A percentile compares a stretch with the other conserved stretches of the same genome.
Evolutionary conservation across 2,888 invertebrate genomes (phyloP).

Genomic region (Meganola albula): DNA sequence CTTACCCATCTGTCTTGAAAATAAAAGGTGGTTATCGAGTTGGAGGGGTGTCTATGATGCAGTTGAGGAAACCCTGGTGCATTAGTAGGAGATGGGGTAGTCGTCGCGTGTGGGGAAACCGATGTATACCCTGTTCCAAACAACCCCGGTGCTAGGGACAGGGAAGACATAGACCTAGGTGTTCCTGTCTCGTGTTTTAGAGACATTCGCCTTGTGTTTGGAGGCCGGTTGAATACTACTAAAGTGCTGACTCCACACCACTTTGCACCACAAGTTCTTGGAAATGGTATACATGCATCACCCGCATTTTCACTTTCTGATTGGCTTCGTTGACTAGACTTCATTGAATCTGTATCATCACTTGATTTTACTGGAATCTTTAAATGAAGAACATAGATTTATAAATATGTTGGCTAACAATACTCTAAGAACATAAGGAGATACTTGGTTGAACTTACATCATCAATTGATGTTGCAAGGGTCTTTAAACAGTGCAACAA

Average conservation of each 20-base stretch:
- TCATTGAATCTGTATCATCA: constrained; percentile 70
- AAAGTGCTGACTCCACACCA: constrained; percentile 93
- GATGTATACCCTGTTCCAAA: constrained; percentile 58
- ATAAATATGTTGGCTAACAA: too few species aligned
- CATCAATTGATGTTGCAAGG: constrained; percentile 67
- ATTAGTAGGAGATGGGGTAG: constrained; percentile 72
- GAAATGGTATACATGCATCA: constrained; percentile 94
- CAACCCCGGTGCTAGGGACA: constrained; percentile 56
- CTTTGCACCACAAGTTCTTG: constrained; percentile 94
- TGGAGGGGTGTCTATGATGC: constrained; percentile 70
- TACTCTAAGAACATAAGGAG: too few species aligned
- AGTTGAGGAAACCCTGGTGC: constrained; percentile 67
- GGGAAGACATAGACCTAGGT: constrained; percentile 77
- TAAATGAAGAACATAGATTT: constrained; percentile 1
- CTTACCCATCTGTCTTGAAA: constrained; percentile 85
- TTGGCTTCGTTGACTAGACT: constrained; percentile 67
- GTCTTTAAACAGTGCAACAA: constrained; percentile 88
- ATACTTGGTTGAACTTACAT: constrained; percentile 40
- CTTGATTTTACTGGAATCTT: constrained; percentile 77
- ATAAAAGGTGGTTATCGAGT: constrained; percentile 87
- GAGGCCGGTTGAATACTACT: constrained; percentile 90
- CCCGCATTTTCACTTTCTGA: constrained; percentile 73
- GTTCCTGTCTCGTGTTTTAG: constrained; percentile 84
- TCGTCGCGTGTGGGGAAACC: constrained; percentile 69
- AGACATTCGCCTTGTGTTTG: constrained; percentile 82